phyloP scores from a whole-genome alignment of 2,888 invertebrate genomes.

The Dicranocentrus wangi region DNA sequence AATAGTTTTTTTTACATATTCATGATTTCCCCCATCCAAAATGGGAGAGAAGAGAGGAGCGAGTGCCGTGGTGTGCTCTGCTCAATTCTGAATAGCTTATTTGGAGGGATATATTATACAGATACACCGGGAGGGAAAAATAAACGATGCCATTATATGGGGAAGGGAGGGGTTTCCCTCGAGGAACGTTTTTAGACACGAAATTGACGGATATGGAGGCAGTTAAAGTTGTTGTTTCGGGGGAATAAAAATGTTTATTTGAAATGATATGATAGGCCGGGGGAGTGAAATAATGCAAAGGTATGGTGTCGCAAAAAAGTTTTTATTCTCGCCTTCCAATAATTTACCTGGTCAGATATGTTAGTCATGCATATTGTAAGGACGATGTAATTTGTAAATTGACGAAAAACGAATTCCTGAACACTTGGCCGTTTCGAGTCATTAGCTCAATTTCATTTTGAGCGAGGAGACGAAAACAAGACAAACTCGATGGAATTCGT shows the following conservation, averaged over 20 bases:
- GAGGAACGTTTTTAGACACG: too few relatives aligned
- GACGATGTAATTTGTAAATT: too few relatives aligned
- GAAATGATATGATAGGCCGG: not conserved
- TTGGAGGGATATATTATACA: too few relatives aligned
- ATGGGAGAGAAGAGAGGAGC: too few relatives aligned
- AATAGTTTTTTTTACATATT: not conserved
- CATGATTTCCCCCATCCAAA: too few relatives aligned
- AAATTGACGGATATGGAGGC: too few relatives aligned
- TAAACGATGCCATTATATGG: too few relatives aligned
- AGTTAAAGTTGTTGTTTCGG: not conserved
- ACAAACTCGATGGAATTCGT: not conserved
- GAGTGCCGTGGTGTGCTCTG: too few relatives aligned
- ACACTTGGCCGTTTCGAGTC: conserved; percentile 28
- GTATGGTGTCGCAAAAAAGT: not conserved
- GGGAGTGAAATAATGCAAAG: not conserved
- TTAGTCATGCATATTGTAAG: not conserved
- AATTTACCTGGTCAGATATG: not conserved
- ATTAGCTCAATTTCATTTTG: conserved; percentile 46
- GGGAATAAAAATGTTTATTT: not conserved
- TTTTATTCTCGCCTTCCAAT: not conserved
- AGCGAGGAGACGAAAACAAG: conserved; percentile 22
- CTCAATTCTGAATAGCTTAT: too few relatives aligned
- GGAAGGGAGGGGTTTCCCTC: too few relatives aligned
- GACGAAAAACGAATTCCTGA: not conserved
- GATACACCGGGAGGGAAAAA: too few relatives aligned